Percentiles rank a stretch among this genome's conserved stretches.
Conservation (phyloP, 53 echinoderm and acorn worm genomes). For the Echinometra lucunter region DNA sequence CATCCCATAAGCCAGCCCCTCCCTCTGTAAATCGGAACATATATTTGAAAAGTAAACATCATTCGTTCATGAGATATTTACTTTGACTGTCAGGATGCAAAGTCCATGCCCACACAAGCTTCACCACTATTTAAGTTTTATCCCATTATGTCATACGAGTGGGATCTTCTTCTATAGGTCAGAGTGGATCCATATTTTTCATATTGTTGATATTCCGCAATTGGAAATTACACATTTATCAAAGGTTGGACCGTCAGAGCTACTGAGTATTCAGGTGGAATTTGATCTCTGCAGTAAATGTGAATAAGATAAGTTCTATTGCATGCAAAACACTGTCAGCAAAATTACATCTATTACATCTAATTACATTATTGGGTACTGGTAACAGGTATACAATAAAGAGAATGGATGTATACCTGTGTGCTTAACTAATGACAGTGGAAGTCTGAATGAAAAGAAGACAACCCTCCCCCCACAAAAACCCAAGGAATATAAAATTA, state of each 20-base stretch:
- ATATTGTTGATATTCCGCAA: background rate
- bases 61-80: background rate
- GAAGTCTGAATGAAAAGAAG: no score
- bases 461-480: no score
- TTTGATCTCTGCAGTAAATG: background rate
- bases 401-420: no score
- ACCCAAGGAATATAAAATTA: no score
- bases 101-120: background rate
- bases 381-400: no score
- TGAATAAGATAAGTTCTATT: background rate
- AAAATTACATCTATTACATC: no score
- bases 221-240: background rate
- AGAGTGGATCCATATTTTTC: background rate
- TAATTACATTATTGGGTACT: no score
- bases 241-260: no score
- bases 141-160: no score
- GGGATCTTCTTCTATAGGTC: background rate
- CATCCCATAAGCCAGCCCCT: background rate
- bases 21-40: background rate
- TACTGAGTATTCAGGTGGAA: background rate
- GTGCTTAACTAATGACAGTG: no score
- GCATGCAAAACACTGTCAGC: background rate
- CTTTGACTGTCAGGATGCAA: background rate
- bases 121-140: background rate
- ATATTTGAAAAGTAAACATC: constrained; percentile 2